These are phyloP conservation scores for Pristionchus entomophagus DNA, from an alignment of 2,888 invertebrate genomes.

Conservation along the genomic window DNA sequence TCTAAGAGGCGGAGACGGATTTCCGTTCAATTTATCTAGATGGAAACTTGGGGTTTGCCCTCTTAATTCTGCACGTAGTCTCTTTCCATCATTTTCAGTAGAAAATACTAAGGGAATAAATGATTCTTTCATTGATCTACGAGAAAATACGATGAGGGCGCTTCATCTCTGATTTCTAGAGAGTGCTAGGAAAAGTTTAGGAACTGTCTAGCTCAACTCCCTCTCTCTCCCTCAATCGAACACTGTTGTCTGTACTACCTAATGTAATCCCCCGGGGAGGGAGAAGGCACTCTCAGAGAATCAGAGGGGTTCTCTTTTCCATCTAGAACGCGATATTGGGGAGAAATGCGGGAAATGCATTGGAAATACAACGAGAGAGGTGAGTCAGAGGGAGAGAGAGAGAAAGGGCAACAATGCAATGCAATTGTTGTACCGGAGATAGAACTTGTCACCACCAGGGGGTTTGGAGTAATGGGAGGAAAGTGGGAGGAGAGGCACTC, in stretches of 20 bases:
- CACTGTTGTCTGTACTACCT: conserved; percentile 13
- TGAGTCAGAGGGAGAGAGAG: background rate
- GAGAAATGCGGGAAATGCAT: background rate
- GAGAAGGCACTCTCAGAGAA: background rate
- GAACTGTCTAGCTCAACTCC: background rate
- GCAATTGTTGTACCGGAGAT: background rate
- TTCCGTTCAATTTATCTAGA: background rate
- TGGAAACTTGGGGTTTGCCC: no score
- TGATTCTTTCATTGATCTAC: no score
- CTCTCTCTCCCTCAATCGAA: background rate
- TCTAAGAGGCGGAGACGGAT: background rate
- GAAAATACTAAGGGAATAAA: no score
- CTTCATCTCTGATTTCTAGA: background rate
- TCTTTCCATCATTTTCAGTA: no score
- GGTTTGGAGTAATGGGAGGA: background rate
- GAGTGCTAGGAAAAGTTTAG: background rate
- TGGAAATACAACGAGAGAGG: background rate
- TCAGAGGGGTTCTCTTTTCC: background rate
- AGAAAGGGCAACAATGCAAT: background rate
- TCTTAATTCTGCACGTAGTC: no score
- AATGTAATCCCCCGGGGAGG: conserved; percentile 25
- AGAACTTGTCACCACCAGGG: background rate
- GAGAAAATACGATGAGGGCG: no score
- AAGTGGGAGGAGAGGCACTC: background rate
- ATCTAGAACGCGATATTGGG: no score